phyloP scores from a whole-genome alignment of 2,888 invertebrate genomes.

The Uloborus plumipes region DNA sequence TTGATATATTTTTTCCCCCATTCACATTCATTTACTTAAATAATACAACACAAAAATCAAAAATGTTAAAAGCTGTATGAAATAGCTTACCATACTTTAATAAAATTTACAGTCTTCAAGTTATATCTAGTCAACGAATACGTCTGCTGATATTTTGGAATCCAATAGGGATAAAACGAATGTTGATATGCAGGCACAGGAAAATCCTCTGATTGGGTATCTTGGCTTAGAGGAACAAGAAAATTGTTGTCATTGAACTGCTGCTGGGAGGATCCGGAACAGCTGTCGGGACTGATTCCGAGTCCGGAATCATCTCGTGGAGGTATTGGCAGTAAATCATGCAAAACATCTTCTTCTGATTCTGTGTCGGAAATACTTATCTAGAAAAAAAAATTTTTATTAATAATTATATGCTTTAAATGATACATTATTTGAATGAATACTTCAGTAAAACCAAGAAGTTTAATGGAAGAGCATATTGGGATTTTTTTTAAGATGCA shows the following conservation, averaged over 20 bases:
- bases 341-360: constrained; percentile 31
- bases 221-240: neutral
- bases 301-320: constrained; percentile 56
- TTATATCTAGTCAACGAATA: constrained; percentile 29
- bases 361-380: constrained; percentile 31
- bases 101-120: constrained; percentile 40
- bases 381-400: neutral
- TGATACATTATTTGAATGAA: neutral
- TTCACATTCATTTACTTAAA: too few relatives aligned
- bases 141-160: constrained; percentile 20
- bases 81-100: constrained; percentile 37
- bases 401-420: neutral
- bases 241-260: constrained; percentile 10
- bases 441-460: neutral
- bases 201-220: neutral
- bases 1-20: too few relatives aligned
- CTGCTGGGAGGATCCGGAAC: constrained; percentile 41
- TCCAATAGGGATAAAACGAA: constrained; percentile 47
- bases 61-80: too few relatives aligned
- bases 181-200: neutral
- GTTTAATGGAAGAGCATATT: too few relatives aligned
- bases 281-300: constrained; percentile 55
- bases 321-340: constrained; percentile 14
- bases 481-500: too few relatives aligned
- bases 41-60: too few relatives aligned